Conservation (phyloP, 53 echinoderm and acorn worm species). For the Glandiceps talaboti region DNA sequence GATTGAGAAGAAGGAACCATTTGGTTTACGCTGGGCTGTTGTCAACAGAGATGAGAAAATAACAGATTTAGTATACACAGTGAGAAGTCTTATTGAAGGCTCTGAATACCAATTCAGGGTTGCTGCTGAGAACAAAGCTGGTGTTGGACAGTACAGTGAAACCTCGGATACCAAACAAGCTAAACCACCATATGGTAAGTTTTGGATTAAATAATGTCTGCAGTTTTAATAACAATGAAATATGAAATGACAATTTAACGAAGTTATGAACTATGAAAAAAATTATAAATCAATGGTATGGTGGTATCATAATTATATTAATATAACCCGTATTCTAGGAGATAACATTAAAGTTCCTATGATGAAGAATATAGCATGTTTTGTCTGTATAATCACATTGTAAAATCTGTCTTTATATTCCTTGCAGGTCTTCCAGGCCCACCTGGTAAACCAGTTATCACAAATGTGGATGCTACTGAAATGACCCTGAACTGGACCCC, state of each 20-base stretch:
- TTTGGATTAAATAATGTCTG: too few species aligned
- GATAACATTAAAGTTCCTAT: too few species aligned
- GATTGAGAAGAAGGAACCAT: conserved; percentile 45
- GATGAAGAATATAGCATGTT: too few species aligned
- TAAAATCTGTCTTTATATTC: background rate
- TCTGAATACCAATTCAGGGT: conserved; percentile 48
- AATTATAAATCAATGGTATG: too few species aligned
- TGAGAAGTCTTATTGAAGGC: conserved; percentile 47
- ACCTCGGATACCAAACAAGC: conserved; percentile 18
- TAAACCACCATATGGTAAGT: conserved; percentile 54
- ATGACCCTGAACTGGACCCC: background rate
- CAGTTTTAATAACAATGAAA: too few species aligned
- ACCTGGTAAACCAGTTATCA: background rate
- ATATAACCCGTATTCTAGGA: too few species aligned
- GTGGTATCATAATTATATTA: too few species aligned
- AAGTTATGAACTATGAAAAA: too few species aligned
- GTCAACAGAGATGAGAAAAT: conserved; percentile 43
- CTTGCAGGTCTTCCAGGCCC: background rate
- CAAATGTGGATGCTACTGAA: background rate
- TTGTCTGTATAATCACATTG: too few species aligned
- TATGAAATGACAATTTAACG: too few species aligned
- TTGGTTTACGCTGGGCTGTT: conserved; percentile 39
- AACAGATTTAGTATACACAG: conserved; percentile 15
- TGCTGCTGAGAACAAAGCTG: conserved; percentile 56
- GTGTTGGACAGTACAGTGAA: conserved; percentile 34